A percentile compares a stretch with the other conserved stretches of the same genome.
phyloP scores from a whole-genome alignment of 37 sponge, comb jelly and placozoan species.

The Ephydatia muelleri region DNA sequence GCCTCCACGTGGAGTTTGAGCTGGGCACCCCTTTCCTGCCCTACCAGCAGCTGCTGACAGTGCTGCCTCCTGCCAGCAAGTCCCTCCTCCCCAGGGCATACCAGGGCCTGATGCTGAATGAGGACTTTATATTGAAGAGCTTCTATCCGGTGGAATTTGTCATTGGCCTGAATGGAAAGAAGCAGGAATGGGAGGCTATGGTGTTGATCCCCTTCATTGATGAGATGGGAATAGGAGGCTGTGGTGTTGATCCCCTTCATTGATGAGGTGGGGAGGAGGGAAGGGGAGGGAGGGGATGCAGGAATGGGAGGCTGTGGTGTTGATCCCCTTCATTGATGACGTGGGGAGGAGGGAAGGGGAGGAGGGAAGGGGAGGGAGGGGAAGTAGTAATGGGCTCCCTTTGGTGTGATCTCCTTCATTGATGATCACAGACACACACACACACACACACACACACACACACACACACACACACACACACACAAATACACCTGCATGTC shows the following conservation, averaged over 20 bases:
- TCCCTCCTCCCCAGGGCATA: slow-evolving; percentile 70
- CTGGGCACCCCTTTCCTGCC: slow-evolving; percentile 82
- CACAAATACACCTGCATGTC: no score
- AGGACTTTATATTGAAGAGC: slow-evolving; percentile 81
- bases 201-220: no score
- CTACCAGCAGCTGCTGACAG: slow-evolving; percentile 94
- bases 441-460: no score
- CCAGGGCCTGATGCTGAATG: slow-evolving; percentile 86
- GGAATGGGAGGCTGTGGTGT: no score
- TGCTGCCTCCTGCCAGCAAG: slow-evolving; percentile 90
- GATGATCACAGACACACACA: slow-evolving; percentile 82
- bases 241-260: no score
- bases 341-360: slow-evolving; percentile 93
- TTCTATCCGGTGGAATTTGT: slow-evolving; percentile 90
- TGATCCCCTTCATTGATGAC: no score
- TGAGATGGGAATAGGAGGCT: no score
- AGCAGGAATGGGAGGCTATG: no score
- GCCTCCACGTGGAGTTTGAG: slow-evolving; percentile 77
- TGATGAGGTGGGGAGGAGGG: no score
- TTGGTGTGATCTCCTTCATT: slow-evolving; percentile 96
- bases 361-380: no score
- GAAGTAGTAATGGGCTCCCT: slow-evolving; percentile 99
- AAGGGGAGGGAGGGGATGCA: no score
- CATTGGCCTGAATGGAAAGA: slow-evolving; percentile 90
- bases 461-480: no score